Conservation (phyloP, 2,888 invertebrate genomes). For the Idaea straminata region DNA sequence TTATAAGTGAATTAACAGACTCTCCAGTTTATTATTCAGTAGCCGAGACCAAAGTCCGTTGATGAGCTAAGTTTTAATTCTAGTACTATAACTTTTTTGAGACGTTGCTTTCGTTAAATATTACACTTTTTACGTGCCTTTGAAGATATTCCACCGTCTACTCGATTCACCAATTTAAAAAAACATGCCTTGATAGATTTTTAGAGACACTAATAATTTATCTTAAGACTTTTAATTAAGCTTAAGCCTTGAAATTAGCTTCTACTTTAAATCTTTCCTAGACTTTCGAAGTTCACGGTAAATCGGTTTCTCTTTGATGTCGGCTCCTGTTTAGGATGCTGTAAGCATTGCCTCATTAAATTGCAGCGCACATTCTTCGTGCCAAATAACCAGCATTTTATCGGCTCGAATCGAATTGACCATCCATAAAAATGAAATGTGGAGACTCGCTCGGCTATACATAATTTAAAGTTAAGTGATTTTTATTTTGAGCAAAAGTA, state of each 20-base stretch:
- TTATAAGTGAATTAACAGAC: slow-evolving; percentile 42
- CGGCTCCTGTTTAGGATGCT: not conserved
- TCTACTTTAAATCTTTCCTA: not conserved
- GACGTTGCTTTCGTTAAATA: not conserved
- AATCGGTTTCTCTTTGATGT: not conserved
- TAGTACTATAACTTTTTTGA: slow-evolving; percentile 21
- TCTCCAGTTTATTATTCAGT: slow-evolving; percentile 43
- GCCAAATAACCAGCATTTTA: not conserved
- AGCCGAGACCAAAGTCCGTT: slow-evolving; percentile 29
- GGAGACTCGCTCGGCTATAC: not conserved
- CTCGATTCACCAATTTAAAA: no score
- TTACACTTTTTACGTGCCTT: slow-evolving; percentile 4
- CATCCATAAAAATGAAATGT: not conserved
- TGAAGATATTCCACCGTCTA: not conserved
- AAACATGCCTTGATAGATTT: no score
- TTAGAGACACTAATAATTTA: no score
- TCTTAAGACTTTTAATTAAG: no score
- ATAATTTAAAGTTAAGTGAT: not conserved
- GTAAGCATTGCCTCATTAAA: not conserved
- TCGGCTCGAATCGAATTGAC: not conserved
- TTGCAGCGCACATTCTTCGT: not conserved
- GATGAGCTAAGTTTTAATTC: slow-evolving; percentile 46
- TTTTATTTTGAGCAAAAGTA: not conserved
- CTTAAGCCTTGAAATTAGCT: no score
- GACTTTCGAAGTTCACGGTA: not conserved